Evolutionary conservation across 2,888 invertebrate genomes (phyloP).

Genomic region (Ramazzottius varieornatus): DNA sequence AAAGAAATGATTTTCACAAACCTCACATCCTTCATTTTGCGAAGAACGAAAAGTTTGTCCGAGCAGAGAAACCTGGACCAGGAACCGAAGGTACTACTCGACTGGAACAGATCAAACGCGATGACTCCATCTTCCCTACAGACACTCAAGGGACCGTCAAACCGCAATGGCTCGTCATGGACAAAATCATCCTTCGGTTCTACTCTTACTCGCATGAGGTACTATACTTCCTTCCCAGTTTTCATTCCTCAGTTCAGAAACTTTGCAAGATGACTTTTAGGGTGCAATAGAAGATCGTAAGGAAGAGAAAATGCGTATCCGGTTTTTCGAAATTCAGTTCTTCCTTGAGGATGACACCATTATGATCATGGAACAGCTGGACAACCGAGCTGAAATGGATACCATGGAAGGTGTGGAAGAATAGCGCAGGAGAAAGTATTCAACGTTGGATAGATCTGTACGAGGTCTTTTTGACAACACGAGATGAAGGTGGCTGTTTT

Average conservation of each 20-base stretch:
- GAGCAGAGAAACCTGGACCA: too few species aligned
- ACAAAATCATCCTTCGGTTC: background rate
- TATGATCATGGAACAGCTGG: conserved; percentile 42
- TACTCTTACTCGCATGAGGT: background rate
- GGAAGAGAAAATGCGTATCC: conserved; percentile 37
- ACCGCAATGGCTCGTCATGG: background rate
- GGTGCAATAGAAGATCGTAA: conserved; percentile 49
- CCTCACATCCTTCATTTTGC: background rate
- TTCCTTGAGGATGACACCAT: conserved; percentile 74
- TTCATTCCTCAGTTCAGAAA: background rate
- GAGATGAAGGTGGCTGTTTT: too few species aligned
- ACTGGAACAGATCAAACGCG: background rate
- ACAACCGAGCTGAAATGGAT: background rate
- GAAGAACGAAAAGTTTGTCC: background rate
- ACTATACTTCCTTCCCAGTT: background rate
- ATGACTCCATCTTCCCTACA: background rate
- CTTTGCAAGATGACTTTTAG: conserved; percentile 18
- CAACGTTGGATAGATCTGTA: too few species aligned
- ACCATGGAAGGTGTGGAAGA: too few species aligned
- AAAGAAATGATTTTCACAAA: background rate
- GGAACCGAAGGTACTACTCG: too few species aligned
- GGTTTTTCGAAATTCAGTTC: conserved; percentile 55
- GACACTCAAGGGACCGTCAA: background rate
- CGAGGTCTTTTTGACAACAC: too few species aligned
- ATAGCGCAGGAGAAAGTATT: too few species aligned